phyloP scores from a whole-genome alignment of 37 sponge, comb jelly and placozoan genomes.

The Cliona cf. orientalis region DNA sequence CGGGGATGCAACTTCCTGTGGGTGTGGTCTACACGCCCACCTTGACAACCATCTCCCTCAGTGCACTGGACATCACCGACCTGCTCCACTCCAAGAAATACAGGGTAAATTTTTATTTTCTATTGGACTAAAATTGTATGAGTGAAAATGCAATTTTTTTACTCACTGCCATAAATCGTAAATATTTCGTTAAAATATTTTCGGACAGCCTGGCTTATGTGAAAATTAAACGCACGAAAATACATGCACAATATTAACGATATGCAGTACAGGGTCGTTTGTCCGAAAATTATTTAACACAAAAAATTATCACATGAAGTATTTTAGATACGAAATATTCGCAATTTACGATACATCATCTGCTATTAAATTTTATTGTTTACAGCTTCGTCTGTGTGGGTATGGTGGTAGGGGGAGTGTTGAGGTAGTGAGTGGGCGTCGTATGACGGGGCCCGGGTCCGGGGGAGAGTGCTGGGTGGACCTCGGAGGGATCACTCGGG shows the following conservation, averaged over 20 bases:
- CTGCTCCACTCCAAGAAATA: conserved; percentile 44
- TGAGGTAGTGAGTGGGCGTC: conserved; percentile 22
- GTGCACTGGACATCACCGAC: conserved; percentile 45
- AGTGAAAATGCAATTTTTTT: too few species aligned
- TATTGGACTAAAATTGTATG: neutral
- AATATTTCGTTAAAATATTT: too few species aligned
- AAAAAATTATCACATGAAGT: too few species aligned
- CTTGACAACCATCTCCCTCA: conserved; percentile 24
- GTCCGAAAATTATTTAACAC: too few species aligned
- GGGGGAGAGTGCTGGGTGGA: conserved; percentile 12
- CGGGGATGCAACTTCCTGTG: conserved; percentile 8
- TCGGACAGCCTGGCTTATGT: too few species aligned
- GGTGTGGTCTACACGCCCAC: conserved; percentile 34
- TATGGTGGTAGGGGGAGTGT: conserved; percentile 58
- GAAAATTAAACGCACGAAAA: too few species aligned
- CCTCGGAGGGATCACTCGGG: conserved; percentile 22
- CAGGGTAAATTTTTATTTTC: conserved; percentile 23
- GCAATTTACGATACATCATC: too few species aligned
- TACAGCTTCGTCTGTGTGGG: conserved; percentile 60
- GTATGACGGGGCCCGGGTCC: neutral
- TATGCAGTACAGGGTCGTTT: too few species aligned
- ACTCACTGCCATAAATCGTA: too few species aligned
- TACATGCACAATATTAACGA: too few species aligned
- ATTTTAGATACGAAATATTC: too few species aligned
- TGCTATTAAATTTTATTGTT: neutral